Percentiles rank a stretch among this genome's conserved stretches.
Conservation (phyloP, 2,888 invertebrate species). For the Pemphredon lugubris region DNA sequence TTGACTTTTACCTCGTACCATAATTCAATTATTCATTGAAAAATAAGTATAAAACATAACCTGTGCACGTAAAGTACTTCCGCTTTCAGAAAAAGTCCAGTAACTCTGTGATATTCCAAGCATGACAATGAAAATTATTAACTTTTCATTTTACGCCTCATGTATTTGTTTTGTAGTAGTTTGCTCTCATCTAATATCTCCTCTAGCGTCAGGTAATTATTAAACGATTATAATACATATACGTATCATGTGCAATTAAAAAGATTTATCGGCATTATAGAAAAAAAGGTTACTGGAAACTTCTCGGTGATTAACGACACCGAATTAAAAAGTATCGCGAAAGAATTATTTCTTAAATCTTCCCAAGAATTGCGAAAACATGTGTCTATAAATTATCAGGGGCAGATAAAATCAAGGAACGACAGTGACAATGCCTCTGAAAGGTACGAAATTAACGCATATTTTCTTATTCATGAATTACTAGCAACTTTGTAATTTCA, state of each 20-base stretch:
- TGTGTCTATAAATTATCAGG: slow-evolving; percentile 58
- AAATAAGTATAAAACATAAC: too few relatives aligned
- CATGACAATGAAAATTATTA: too few relatives aligned
- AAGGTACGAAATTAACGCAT: slow-evolving; percentile 59
- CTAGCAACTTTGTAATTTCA: slow-evolving; percentile 25
- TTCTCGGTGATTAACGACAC: slow-evolving; percentile 20
- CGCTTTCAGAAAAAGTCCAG: too few relatives aligned
- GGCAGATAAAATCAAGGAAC: slow-evolving; percentile 38
- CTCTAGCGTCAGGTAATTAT: slow-evolving; percentile 19
- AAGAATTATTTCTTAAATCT: slow-evolving; percentile 30
- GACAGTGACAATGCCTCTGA: slow-evolving; percentile 60
- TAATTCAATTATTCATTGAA: too few relatives aligned
- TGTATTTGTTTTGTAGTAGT: slow-evolving; percentile 5
- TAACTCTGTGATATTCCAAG: too few relatives aligned
- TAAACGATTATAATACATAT: background rate
- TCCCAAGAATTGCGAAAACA: slow-evolving; percentile 22
- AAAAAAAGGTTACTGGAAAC: background rate
- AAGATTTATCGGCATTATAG: slow-evolving; percentile 13
- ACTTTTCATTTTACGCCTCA: too few relatives aligned
- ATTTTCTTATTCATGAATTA: slow-evolving; percentile 2
- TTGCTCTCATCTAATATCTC: background rate
- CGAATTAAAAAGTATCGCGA: slow-evolving; percentile 36
- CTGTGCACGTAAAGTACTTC: too few relatives aligned
- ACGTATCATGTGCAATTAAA: background rate
- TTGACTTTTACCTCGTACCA: too few relatives aligned